Evolutionary conservation across 2,797 vertebrate genomes (phyloP).

Genomic region (Peromyscus eremicus): DNA sequence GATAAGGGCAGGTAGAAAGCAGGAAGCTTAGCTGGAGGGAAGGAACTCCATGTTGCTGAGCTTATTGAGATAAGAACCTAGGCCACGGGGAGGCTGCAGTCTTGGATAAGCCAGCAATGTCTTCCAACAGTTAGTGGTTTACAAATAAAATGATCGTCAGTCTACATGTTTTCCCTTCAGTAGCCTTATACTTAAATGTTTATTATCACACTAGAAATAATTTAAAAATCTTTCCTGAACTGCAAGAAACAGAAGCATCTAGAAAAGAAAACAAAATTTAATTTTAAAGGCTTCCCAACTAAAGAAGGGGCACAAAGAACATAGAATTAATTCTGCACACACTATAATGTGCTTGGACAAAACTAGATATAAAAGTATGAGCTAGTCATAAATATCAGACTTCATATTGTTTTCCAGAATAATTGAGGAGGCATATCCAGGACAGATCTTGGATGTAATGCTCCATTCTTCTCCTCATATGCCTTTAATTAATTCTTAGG

Average conservation of each 20-base stretch:
- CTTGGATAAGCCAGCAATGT: neutral
- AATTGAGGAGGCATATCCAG: slow-evolving; percentile 79
- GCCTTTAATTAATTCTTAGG: slow-evolving; percentile 71
- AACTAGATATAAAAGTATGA: slow-evolving; percentile 78
- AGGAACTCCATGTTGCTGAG: neutral
- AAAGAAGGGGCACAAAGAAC: neutral
- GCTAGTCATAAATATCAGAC: slow-evolving; percentile 82
- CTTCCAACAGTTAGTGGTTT: neutral
- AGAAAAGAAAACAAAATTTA: slow-evolving; percentile 43
- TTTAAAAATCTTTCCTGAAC: neutral
- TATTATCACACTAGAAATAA: slow-evolving; percentile 38
- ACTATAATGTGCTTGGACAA: slow-evolving; percentile 73
- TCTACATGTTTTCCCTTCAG: neutral
- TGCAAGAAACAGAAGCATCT: slow-evolving; percentile 29
- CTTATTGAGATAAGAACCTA: neutral
- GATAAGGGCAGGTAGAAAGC: neutral
- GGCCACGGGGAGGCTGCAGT: neutral
- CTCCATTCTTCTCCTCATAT: slow-evolving; percentile 79
- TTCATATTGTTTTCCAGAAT: slow-evolving; percentile 83
- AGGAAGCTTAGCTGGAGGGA: neutral
- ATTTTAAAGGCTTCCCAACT: slow-evolving; percentile 15
- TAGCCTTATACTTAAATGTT: slow-evolving; percentile 42
- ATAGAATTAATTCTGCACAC: slow-evolving; percentile 44
- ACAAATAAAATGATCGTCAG: neutral
- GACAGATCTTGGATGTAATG: slow-evolving; percentile 78